phyloP scores from a whole-genome alignment of 2,797 vertebrate genomes.

The Siniperca obscura region DNA sequence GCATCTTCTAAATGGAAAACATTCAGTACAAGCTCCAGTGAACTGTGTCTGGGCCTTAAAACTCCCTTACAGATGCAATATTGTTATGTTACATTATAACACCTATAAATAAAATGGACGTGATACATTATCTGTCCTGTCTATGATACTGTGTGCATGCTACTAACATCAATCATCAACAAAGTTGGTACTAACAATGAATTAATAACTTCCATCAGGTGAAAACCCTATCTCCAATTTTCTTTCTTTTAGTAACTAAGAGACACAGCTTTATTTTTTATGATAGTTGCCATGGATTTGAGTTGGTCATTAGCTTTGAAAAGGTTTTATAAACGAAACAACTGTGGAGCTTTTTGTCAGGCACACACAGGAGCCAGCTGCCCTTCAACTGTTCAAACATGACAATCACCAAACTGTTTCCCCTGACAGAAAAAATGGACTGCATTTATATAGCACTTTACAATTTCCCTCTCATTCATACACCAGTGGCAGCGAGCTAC shows the following conservation, averaged over 20 bases:
- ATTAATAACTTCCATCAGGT: not conserved
- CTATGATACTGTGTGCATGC: not conserved
- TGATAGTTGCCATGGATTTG: slow-evolving; percentile 22
- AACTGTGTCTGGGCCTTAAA: slow-evolving; percentile 23
- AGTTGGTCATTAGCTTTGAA: slow-evolving; percentile 24
- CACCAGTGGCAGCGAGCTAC: not conserved
- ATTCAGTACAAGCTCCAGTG: slow-evolving; percentile 10
- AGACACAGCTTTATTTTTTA: slow-evolving; percentile 6
- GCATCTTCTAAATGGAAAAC: slow-evolving; percentile 25
- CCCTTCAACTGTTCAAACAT: slow-evolving; percentile 28
- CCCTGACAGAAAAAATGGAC: slow-evolving; percentile 11
- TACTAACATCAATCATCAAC: not conserved
- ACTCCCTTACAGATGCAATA: slow-evolving; percentile 12
- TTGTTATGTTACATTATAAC: slow-evolving; percentile 25
- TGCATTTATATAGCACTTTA: not conserved
- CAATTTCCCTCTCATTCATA: not conserved
- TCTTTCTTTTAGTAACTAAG: not conserved
- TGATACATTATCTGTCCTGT: not conserved
- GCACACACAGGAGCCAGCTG: slow-evolving; percentile 6
- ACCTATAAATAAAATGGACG: slow-evolving; percentile 16
- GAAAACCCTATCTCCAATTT: not conserved
- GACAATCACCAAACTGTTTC: slow-evolving; percentile 31
- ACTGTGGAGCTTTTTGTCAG: slow-evolving; percentile 26
- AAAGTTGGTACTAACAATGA: not conserved
- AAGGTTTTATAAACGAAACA: slow-evolving; percentile 33